Evolutionary conservation across 2,888 invertebrate species (phyloP), one percentile per base, ranked within the genome.

Genomic region (Stomorhina lunata): DNA sequence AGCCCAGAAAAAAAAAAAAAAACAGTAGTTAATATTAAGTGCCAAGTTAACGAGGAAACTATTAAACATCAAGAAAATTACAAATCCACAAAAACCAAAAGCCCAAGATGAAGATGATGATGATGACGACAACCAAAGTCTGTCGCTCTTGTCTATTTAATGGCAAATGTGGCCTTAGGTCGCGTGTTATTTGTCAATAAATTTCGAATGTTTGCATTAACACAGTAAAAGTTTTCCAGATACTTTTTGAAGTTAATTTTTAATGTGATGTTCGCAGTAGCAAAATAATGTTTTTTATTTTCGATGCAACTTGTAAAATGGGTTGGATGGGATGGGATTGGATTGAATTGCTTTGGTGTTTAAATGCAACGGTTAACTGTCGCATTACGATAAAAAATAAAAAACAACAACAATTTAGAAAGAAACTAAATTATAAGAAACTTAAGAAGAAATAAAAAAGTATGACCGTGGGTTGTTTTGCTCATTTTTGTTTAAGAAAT

Each of bases 141-240:
- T n/a, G n/a, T n/a, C n/a, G n/a, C n/a, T n/a, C n/a, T n/a, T n/a
- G n/a, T n/a, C 79, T 80, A 69, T 82, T 75, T 78, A 69, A 72
- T 79, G 71, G 55, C 53, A 75, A 82, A 69, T 80, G 48, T 79
- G 75, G 82, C 72, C 80, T 84, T 61, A 81, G 85, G 85, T 86
- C 85, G 86, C 86, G 85, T 86, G 86, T 84, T 85, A 80, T 84
- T 83, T 85, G 84, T 85, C 85, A 86, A 86, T 86, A 86, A 86
- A 86, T 86, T 86, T 80, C 80, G 81, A 84, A 81, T 84, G 84
- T 84, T 84, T 84, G 83, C 84, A 82, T 84, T 84, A 72, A 79
- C 50, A 82, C 65, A 80, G 71, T 59, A 50, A 61, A 69, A 72
- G 66, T 57, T 40, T 80, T 73, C n/a, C n/a, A n/a, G n/a, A n/a